Evolutionary conservation across 2,113 vertebrate species (phyloP), one percentile per base, ranked within the genome.

Genomic region (Chamaea fasciata): DNA sequence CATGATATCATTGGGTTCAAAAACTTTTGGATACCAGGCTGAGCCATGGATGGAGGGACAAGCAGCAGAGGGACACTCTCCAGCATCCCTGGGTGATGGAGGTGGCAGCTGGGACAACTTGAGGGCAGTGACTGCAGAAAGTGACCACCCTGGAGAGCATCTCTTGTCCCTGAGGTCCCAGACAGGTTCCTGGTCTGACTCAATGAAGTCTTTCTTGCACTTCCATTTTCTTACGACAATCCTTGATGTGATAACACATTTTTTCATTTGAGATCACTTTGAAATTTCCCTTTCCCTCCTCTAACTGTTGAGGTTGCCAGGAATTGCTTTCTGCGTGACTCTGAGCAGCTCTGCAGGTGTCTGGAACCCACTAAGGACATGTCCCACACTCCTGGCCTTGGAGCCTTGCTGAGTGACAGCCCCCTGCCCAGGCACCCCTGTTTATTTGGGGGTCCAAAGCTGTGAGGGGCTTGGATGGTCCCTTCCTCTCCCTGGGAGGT

Each of bases 1-100:
- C 21, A 5, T 3, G 0, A 20, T 35, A 46, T 33, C 22, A 56
- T 5, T 12, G 27, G n/a, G 21, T 53, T 55, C 52, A 39, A 31
- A 53, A 74, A 33, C 28, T 19, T 0, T 0, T 18, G 60, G 56
- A 4, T 9, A 41, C 0, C 13, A 62, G 41, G 35, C 60, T 18
- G 7, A 49, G 37, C 31, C 13, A 4, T 3, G 33, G 23, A 3
- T 8, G 33, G 23, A 3, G 6, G 65, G 27, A 53, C 50, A 6
- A 81, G 55, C n/a, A 83, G 55, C 28, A 44, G 42, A 67, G 28
- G 33, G 47, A 15, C 10, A 14, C 19, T 75, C 15, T 47, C 37
- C 86, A 90, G 27, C 23, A 24, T 10, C 47, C 39, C 42, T 26
- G 17, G 9, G 69, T 0, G 5, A 15, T n/a, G 49, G 52, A 21